Evolutionary conservation across 2,888 invertebrate species (phyloP), one percentile per base, ranked within the genome.

Genomic region (Cheilosia soror): DNA sequence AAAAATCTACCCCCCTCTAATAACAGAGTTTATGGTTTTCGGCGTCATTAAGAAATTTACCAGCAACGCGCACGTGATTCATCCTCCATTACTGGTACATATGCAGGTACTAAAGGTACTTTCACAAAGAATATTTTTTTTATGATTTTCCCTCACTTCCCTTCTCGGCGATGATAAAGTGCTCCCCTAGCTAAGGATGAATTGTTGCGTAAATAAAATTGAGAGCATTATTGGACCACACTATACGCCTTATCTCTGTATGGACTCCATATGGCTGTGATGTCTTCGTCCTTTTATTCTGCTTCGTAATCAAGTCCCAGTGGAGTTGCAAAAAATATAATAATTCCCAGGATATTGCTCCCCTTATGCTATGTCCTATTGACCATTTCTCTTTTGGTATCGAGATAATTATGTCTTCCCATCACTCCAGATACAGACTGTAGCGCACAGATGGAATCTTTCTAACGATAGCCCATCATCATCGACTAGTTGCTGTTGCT

Each of bases 31-130:
- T 76, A 84, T 75, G 75, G 69, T 65, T 75, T 75, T 79, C 71
- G 69, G 71, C 65, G 66, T 76, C 84, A 84, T 84, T 84, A 84
- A 75, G 65, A 80, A 75, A 84, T 84, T 84, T 66, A 84, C 80
- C 84, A 79, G 76, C 84, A 84, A 76, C 75, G 65, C 63, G 75
- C 84, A 84, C 80, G 80, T 84, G 84, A 84, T 75, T 75, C 84
- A 71, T 75, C 71, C 75, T 42, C 53, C 42, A 42, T 33, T 55
- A 33, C 66, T 33, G 15, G 27, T 47, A n/a, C n/a, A n/a, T n/a
- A 13, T 62, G 62, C 63, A 75, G 75, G 69, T 83, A 78, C 40
- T n/a, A 60, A 4, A 58, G 20, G 27, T 13, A 53, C 20, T 20
- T 20, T 20, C 20, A 31, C 62, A 49, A 11, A 4, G 4, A 4